Percentiles rank a stretch among this genome's conserved stretches.
Evolutionary conservation across 2,113 vertebrate genomes (phyloP).

Genomic region (Barnardius zonarius): DNA sequence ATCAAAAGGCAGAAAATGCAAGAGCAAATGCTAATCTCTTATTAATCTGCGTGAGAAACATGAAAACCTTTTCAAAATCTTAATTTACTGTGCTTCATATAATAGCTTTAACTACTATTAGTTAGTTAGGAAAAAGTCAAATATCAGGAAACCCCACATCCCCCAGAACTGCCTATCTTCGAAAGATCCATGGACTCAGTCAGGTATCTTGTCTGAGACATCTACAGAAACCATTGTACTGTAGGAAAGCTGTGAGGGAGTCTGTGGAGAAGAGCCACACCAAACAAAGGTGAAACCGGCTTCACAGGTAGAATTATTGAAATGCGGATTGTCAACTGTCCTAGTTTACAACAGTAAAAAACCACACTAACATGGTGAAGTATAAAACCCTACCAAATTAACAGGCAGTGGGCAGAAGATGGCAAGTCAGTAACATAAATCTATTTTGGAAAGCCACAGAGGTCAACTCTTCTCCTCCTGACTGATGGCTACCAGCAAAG

Average conservation of each 20-base stretch:
- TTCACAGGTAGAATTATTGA: neutral
- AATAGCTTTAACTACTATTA: neutral
- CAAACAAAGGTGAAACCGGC: neutral
- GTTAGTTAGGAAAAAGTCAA: neutral
- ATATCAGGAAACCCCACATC: neutral
- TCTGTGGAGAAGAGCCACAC: neutral
- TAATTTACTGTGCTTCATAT: neutral
- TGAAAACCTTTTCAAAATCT: neutral
- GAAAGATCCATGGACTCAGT: neutral
- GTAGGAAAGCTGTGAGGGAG: neutral
- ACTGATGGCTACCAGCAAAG: neutral
- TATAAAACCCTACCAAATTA: neutral
- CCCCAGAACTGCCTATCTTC: neutral
- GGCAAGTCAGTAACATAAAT: neutral
- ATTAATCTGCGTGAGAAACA: neutral
- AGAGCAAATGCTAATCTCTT: neutral
- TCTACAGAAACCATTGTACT: neutral
- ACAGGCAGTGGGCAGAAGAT: neutral
- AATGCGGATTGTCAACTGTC: neutral
- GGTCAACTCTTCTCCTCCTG: neutral
- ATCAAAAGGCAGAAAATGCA: neutral
- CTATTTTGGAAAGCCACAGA: neutral
- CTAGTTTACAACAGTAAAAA: neutral
- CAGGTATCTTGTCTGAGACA: no score
- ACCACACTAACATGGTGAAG: fast-evolving